A percentile compares a stretch with the other conserved stretches of the same genome.
Conservation (phyloP, 2,113 vertebrate genomes). For the Aramus guarauna region DNA sequence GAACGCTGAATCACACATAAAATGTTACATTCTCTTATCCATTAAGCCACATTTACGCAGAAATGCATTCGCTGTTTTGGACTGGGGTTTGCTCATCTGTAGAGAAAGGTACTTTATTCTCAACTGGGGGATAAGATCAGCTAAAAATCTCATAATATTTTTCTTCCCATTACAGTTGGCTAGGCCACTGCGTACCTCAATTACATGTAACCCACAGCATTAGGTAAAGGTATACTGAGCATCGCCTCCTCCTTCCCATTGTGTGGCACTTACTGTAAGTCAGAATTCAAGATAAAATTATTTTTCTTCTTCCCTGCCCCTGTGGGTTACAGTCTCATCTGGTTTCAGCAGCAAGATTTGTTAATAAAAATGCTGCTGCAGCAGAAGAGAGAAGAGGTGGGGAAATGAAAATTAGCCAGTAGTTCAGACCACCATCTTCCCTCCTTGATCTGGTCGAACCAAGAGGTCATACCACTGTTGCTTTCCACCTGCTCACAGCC, state of each 20-base stretch:
- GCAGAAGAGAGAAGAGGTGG: neutral
- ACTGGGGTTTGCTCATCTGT: conserved; percentile 33
- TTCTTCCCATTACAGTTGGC: conserved; percentile 28
- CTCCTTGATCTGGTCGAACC: neutral
- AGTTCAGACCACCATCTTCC: neutral
- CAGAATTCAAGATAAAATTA: neutral
- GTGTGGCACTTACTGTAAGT: neutral
- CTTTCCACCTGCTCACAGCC: neutral
- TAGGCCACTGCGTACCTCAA: neutral
- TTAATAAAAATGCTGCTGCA: conserved; percentile 10
- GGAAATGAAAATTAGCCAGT: neutral
- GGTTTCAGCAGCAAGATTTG: conserved; percentile 1
- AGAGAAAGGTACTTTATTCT: conserved; percentile 56
- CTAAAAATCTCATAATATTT: conserved; percentile 45
- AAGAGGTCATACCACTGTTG: neutral
- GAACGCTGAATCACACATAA: conserved; percentile 51
- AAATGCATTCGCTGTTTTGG: conserved; percentile 13
- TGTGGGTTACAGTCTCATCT: neutral
- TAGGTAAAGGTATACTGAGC: neutral
- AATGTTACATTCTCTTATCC: conserved; percentile 15
- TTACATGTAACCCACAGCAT: neutral
- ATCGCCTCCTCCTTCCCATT: neutral
- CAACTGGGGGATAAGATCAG: conserved; percentile 32
- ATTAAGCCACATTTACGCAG: conserved; percentile 28
- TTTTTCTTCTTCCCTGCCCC: neutral